Conservation (phyloP, 2,113 vertebrate genomes). For the Zosterops pallidus region DNA sequence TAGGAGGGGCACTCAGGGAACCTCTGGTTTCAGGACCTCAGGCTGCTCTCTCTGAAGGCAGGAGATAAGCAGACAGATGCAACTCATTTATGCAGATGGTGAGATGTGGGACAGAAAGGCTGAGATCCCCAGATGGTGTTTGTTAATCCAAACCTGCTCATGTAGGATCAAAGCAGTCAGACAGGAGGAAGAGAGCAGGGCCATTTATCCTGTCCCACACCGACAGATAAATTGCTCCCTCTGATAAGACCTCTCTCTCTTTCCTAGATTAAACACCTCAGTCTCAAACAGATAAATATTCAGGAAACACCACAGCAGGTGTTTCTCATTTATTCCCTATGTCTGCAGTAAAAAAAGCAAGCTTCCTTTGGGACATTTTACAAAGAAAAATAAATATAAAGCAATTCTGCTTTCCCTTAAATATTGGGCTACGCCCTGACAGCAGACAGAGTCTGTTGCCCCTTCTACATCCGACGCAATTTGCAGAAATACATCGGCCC, state of each 20-base stretch:
- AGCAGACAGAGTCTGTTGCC: background rate
- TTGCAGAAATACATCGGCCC: conserved; percentile 96
- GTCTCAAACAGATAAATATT: background rate
- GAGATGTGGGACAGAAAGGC: background rate
- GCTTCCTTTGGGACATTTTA: background rate
- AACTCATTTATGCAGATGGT: background rate
- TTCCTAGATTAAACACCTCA: background rate
- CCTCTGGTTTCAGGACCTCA: background rate
- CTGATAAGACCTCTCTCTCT: background rate
- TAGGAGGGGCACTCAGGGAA: background rate
- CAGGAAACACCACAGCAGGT: background rate
- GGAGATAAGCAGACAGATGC: background rate
- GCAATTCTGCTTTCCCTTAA: background rate
- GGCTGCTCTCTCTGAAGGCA: background rate
- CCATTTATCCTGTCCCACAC: background rate
- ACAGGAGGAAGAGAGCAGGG: background rate
- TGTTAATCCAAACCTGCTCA: background rate
- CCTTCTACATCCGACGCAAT: conserved; percentile 74
- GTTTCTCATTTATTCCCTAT: background rate
- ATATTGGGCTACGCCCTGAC: background rate
- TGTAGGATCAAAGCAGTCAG: background rate
- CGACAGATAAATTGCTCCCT: background rate
- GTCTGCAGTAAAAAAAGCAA: background rate
- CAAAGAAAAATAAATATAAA: conserved; percentile 13
- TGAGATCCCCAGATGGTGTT: background rate